These are phyloP conservation scores for Stichodactyla helianthus DNA, from an alignment of 64 coral and sea anemone species.

Conservation along the genomic window DNA sequence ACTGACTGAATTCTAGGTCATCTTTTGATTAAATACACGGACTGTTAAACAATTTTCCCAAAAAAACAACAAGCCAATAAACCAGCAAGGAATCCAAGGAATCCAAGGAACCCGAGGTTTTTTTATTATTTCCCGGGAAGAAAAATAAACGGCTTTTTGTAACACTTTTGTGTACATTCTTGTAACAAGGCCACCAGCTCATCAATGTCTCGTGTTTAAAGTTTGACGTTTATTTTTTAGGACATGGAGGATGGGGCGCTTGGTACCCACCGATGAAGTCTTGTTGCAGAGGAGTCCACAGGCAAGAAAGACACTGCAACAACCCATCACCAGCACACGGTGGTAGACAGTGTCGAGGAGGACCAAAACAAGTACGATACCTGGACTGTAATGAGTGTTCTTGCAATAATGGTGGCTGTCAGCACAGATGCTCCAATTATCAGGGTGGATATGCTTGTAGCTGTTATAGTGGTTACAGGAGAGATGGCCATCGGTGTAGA, in stretches of 20 bases:
- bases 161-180: no score
- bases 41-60: no score
- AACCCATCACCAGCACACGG: conserved; percentile 26
- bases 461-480: conserved; percentile 37
- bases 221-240: not conserved
- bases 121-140: no score
- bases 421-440: conserved; percentile 27
- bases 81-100: no score
- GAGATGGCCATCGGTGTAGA: not conserved
- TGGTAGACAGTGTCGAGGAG: conserved; percentile 3
- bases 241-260: conserved; percentile 34
- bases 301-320: conserved; percentile 27
- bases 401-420: conserved; percentile 26
- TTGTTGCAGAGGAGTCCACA: conserved; percentile 12
- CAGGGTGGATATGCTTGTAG: conserved; percentile 9
- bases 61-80: no score
- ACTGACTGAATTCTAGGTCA: no score
- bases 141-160: no score
- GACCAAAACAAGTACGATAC: not conserved
- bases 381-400: conserved; percentile 42
- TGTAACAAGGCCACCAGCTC: not conserved
- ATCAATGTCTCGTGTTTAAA: not conserved
- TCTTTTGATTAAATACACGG: no score
- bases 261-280: not conserved
- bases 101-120: no score